These are phyloP conservation scores for Lithophane socia DNA, from an alignment of 2,888 invertebrate species.

Conservation along the genomic window DNA sequence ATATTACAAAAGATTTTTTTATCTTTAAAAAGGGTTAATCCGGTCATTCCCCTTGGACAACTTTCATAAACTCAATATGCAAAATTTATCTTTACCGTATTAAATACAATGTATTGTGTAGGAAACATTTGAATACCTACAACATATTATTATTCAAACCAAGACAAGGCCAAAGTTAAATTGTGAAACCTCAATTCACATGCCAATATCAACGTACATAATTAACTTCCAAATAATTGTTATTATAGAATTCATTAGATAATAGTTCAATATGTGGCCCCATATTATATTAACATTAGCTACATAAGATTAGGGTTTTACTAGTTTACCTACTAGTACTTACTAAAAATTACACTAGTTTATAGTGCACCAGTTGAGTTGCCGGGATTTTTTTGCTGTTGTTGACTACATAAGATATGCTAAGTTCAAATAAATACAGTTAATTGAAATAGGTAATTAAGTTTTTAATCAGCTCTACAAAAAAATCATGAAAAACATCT, in stretches of 20 bases:
- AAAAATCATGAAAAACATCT: no score
- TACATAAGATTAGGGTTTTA: not conserved
- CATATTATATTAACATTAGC: not conserved
- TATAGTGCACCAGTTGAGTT: no score
- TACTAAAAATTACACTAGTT: no score
- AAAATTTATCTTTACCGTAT: not conserved
- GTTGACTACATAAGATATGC: no score
- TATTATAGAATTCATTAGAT: slow-evolving; percentile 8
- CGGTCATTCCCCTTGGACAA: slow-evolving; percentile 19
- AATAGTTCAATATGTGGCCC: slow-evolving; percentile 19
- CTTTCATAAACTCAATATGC: slow-evolving; percentile 17
- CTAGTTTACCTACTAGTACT: no score
- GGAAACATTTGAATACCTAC: not conserved
- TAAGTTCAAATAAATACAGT: no score
- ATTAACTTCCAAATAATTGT: slow-evolving; percentile 32
- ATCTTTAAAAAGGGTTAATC: slow-evolving; percentile 29
- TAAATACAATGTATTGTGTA: not conserved
- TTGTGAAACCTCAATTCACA: slow-evolving; percentile 19
- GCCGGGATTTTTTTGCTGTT: no score
- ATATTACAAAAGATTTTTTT: slow-evolving; percentile 33
- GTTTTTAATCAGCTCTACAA: no score
- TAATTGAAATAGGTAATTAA: no score
- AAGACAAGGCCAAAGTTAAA: slow-evolving; percentile 3
- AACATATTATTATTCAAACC: slow-evolving; percentile 2
- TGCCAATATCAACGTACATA: slow-evolving; percentile 13